These are phyloP conservation scores for Plodia interpunctella DNA, from an alignment of 1,140 invertebrate species.

Conservation along the genomic window DNA sequence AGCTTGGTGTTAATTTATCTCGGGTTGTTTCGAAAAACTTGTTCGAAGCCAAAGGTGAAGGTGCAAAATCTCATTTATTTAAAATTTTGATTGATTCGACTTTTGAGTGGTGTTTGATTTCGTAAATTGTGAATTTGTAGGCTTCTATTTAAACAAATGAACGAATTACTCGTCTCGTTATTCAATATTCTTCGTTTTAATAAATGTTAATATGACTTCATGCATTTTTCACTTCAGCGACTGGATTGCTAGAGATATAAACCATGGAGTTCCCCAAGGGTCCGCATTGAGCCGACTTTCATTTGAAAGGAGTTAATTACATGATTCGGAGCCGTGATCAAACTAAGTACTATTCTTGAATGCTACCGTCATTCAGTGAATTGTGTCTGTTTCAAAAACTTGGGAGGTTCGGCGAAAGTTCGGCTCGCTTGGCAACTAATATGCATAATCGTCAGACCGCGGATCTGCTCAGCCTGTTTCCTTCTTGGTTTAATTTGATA, in stretches of 20 bases:
- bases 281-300: neutral
- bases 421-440: slow-evolving; percentile 46
- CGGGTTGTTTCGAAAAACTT: slow-evolving; percentile 28
- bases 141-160: neutral
- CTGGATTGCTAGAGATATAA: too few relatives aligned
- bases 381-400: slow-evolving; percentile 22
- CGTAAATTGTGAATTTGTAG: neutral
- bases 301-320: slow-evolving; percentile 3
- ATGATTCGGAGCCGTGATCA: slow-evolving; percentile 1
- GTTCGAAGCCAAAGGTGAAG: slow-evolving; percentile 21
- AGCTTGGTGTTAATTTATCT: slow-evolving; percentile 24
- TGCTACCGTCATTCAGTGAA: neutral
- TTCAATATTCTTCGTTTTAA: too few relatives aligned
- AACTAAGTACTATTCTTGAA: neutral
- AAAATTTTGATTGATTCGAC: slow-evolving; percentile 31
- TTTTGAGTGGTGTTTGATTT: slow-evolving; percentile 13
- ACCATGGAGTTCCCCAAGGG: neutral
- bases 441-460: slow-evolving; percentile 47
- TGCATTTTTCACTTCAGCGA: too few relatives aligned
- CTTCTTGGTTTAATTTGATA: slow-evolving; percentile 19
- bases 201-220: too few relatives aligned
- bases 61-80: slow-evolving; percentile 25
- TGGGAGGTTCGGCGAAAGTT: slow-evolving; percentile 30
- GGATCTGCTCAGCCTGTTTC: slow-evolving; percentile 22
- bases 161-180: too few relatives aligned